Evolutionary conservation across 2,113 vertebrate genomes (phyloP), one percentile per base, ranked within the genome.

Genomic region (Peromyscus polionotus): DNA sequence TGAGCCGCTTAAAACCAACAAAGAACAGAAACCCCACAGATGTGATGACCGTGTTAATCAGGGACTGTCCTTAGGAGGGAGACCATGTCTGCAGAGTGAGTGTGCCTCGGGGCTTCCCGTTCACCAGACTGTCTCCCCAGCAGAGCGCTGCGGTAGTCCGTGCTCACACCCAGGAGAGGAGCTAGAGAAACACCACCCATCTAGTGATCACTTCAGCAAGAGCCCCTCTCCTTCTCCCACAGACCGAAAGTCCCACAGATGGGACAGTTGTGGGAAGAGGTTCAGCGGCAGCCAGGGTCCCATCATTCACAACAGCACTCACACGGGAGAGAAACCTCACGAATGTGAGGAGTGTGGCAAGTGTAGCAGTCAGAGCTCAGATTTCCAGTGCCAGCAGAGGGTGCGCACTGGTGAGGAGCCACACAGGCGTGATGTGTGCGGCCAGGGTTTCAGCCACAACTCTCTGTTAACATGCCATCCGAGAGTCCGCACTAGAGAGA

Each of bases 241-340:
- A 0, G 97, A 96, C 12, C 97, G 98, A 26, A 97, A 95, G 83
- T 88, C 97, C 19, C 97, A 95, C 11, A n/a, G 72, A 31, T 97
- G 97, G 45, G 91, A 95, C 65, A 84, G 73, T 7, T 98, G 95
- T 45, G 97, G 95, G 77, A 97, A 86, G 79, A 80, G 90, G 14
- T 97, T 97, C 90, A 94, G 89, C 0, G 95, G 97, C 24, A 97
- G 96, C 80, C 97, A 93, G 3, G 92, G 96, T 28, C 97, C 98
- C 11, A 81, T 72, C 42, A 85, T 16, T 79, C 45, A 19, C 76
- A 4, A 1, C 76, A 95, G 97, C 79, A 95, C 96, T n/a, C 98
- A 98, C 94, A 98, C 95, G 0, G 97, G 96, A 45, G 97, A 98
- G 84, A 98, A 98, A 20, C 97, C 97, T 0, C 98, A 97, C 14